Evolutionary conservation across 2,113 vertebrate species (phyloP).

Genomic region (Spheniscus mendiculus): DNA sequence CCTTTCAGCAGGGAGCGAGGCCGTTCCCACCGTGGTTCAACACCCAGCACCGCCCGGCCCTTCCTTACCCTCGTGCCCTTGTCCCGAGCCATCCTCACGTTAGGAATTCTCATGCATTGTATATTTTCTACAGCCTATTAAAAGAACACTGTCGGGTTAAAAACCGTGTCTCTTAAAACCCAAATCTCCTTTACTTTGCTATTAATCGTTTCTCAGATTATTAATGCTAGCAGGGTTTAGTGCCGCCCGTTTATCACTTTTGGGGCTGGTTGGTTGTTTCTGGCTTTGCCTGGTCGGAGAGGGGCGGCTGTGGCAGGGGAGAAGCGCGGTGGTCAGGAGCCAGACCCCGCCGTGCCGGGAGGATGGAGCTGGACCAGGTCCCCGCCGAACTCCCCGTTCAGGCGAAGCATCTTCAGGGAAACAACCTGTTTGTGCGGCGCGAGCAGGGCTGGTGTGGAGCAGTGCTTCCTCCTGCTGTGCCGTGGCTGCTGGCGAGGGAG

Average conservation of each 20-base stretch:
- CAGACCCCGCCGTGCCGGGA: accelerated
- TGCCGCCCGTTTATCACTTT: background rate
- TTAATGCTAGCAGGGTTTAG: background rate
- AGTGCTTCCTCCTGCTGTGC: background rate
- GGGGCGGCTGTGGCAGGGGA: accelerated
- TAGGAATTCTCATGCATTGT: background rate
- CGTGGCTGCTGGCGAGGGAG: background rate
- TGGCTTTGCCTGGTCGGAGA: background rate
- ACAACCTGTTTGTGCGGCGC: background rate
- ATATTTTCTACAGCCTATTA: background rate
- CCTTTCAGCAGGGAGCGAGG: background rate
- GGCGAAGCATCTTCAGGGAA: background rate
- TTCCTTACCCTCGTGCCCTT: background rate
- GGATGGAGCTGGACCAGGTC: background rate
- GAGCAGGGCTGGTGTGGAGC: background rate
- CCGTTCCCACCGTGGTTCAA: accelerated
- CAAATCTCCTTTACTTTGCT: constrained; percentile 43
- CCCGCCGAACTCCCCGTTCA: background rate
- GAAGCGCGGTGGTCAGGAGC: background rate
- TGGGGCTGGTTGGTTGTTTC: background rate
- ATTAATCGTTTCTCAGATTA: constrained; percentile 32
- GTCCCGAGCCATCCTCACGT: accelerated
- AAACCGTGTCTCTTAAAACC: background rate
- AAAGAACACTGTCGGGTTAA: background rate
- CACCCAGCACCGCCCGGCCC: background rate